Conservation (phyloP, 2,797 vertebrate genomes). For the Sebastes reedi region DNA sequence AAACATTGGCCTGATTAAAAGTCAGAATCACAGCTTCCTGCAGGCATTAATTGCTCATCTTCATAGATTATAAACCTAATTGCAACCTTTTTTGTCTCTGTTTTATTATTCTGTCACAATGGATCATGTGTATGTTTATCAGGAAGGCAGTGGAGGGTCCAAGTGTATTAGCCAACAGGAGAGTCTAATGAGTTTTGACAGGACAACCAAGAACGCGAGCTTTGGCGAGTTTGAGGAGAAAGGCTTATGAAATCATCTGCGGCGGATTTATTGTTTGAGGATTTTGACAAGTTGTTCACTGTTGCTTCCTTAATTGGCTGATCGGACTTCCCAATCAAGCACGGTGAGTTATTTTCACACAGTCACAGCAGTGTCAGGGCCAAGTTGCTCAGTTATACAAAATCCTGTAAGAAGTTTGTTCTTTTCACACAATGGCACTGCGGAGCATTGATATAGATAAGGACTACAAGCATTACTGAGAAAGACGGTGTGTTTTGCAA, state of each 20-base stretch:
- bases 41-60: conserved; percentile 73
- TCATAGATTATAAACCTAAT: conserved; percentile 76
- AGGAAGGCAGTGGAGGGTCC: conserved; percentile 64
- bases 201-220: conserved; percentile 38
- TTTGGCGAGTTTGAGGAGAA: conserved; percentile 39
- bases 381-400: conserved; percentile 21
- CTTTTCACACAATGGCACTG: not conserved
- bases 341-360: conserved; percentile 10
- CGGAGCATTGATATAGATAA: not conserved
- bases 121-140: conserved; percentile 74
- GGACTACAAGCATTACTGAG: not conserved
- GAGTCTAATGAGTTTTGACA: conserved; percentile 71
- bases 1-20: conserved; percentile 73
- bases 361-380: not conserved
- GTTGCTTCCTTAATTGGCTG: conserved; percentile 44
- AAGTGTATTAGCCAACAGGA: conserved; percentile 62
- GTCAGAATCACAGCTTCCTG: conserved; percentile 63
- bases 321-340: conserved; percentile 17
- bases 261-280: conserved; percentile 21
- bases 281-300: conserved; percentile 42
- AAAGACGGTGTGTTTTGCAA: not conserved
- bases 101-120: conserved; percentile 83
- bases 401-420: not conserved
- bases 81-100: conserved; percentile 58
- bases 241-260: conserved; percentile 35